Evolutionary conservation across 1,140 invertebrate genomes (phyloP).

Genomic region (Zaprionus tsacasi): DNA sequence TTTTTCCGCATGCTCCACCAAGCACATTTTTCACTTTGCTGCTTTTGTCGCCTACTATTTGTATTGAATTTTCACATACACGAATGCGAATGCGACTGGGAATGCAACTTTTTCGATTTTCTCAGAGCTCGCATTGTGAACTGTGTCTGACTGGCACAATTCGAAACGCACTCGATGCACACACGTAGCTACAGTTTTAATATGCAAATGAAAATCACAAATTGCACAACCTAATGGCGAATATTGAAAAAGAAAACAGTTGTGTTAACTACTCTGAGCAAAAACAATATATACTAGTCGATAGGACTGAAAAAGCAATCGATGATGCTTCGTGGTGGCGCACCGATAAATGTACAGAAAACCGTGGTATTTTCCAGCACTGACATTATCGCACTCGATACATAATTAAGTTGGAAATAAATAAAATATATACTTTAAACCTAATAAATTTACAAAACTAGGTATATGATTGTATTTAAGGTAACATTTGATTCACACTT

Average conservation of each 20-base stretch:
- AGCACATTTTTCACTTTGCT: slow-evolving; percentile 73
- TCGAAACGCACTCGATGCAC: slow-evolving; percentile 28
- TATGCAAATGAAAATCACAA: slow-evolving; percentile 43
- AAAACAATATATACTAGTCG: slow-evolving; percentile 57
- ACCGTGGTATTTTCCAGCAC: not conserved
- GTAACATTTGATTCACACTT: not conserved
- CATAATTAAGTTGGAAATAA: not conserved
- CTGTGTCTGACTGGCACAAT: slow-evolving; percentile 57
- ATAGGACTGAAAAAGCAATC: slow-evolving; percentile 28
- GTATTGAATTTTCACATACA: slow-evolving; percentile 69
- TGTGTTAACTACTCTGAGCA: slow-evolving; percentile 48
- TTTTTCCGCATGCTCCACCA: slow-evolving; percentile 71
- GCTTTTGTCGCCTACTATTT: slow-evolving; percentile 52
- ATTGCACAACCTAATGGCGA: slow-evolving; percentile 58
- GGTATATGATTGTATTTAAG: not conserved
- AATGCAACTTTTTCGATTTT: slow-evolving; percentile 64
- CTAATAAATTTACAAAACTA: no score
- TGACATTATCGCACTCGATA: not conserved
- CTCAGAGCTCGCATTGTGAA: slow-evolving; percentile 53
- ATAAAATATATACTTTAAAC: no score
- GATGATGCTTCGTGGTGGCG: slow-evolving; percentile 10
- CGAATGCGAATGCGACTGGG: slow-evolving; percentile 32
- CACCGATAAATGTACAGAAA: not conserved
- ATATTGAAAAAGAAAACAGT: slow-evolving; percentile 46
- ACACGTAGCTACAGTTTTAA: slow-evolving; percentile 16